Conservation (phyloP, 2,888 invertebrate species). For the Drosophila dives region DNA sequence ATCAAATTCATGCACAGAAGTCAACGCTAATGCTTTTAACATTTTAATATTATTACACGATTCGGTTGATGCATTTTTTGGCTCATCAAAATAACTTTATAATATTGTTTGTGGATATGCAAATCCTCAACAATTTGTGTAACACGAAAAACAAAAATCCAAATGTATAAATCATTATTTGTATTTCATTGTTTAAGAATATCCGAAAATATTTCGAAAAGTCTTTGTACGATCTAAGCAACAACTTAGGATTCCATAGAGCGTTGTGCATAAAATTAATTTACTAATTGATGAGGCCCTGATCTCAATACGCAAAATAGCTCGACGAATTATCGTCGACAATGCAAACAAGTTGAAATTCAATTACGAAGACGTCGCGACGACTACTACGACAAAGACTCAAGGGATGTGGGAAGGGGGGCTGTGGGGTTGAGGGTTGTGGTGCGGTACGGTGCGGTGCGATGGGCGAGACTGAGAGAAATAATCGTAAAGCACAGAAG, state of each 20-base stretch:
- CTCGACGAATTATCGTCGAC: constrained; percentile 82
- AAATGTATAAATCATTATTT: neutral
- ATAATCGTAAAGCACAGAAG: constrained; percentile 71
- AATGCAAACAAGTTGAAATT: constrained; percentile 82
- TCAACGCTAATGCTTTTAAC: constrained; percentile 55
- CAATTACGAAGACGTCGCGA: constrained; percentile 70
- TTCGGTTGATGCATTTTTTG: constrained; percentile 7
- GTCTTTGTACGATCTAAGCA: constrained; percentile 12
- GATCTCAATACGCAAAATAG: constrained; percentile 84
- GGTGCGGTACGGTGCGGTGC: neutral
- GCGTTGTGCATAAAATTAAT: constrained; percentile 82
- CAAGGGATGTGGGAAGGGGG: neutral
- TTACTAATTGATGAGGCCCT: constrained; percentile 84
- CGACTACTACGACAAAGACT: constrained; percentile 20
- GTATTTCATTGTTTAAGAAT: neutral
- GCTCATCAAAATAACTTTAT: constrained; percentile 14
- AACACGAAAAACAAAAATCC: neutral
- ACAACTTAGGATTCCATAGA: constrained; percentile 64
- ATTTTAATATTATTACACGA: constrained; percentile 17
- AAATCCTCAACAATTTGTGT: neutral
- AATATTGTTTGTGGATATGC: constrained; percentile 1
- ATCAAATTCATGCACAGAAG: constrained; percentile 51
- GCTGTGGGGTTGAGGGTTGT: neutral
- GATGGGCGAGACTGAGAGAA: constrained; percentile 61
- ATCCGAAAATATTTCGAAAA: neutral